These are phyloP conservation scores for Rhadinocentrus ornatus DNA, from an alignment of 2,797 vertebrate genomes.

Conservation along the genomic window DNA sequence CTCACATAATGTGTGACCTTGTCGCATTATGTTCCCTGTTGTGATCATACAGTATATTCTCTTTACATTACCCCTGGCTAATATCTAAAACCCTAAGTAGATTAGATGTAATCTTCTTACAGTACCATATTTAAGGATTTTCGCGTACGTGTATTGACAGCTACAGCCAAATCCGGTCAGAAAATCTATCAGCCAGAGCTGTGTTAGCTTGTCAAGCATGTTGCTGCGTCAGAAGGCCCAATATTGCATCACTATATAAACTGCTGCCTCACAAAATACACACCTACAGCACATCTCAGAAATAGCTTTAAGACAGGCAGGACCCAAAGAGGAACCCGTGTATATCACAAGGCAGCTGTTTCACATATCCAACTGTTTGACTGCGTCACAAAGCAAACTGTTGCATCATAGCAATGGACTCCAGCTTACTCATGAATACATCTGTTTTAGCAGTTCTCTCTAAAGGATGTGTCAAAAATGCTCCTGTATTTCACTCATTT, in stretches of 20 bases:
- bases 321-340: background rate
- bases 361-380: slow-evolving; percentile 12
- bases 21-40: slow-evolving; percentile 60
- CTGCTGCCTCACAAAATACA: slow-evolving; percentile 11
- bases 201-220: slow-evolving; percentile 20
- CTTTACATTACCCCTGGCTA: slow-evolving; percentile 63
- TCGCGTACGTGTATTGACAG: slow-evolving; percentile 55
- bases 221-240: slow-evolving; percentile 12
- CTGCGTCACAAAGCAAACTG: slow-evolving; percentile 34
- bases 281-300: slow-evolving; percentile 11
- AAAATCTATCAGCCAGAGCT: slow-evolving; percentile 53
- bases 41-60: slow-evolving; percentile 61
- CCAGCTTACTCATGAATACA: slow-evolving; percentile 5
- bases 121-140: slow-evolving; percentile 61
- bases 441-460: slow-evolving; percentile 13
- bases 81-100: slow-evolving; percentile 67
- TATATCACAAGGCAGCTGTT: slow-evolving; percentile 12
- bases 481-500: background rate
- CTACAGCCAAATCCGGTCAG: slow-evolving; percentile 47
- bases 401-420: slow-evolving; percentile 53
- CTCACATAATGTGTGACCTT: slow-evolving; percentile 56
- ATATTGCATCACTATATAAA: slow-evolving; percentile 13
- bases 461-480: slow-evolving; percentile 8
- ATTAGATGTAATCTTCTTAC: slow-evolving; percentile 75
- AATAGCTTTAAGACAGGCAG: background rate